Percentiles rank a stretch among this genome's conserved stretches.
phyloP scores from a whole-genome alignment of 2,797 vertebrate genomes.

The Tarsius wallacei region DNA sequence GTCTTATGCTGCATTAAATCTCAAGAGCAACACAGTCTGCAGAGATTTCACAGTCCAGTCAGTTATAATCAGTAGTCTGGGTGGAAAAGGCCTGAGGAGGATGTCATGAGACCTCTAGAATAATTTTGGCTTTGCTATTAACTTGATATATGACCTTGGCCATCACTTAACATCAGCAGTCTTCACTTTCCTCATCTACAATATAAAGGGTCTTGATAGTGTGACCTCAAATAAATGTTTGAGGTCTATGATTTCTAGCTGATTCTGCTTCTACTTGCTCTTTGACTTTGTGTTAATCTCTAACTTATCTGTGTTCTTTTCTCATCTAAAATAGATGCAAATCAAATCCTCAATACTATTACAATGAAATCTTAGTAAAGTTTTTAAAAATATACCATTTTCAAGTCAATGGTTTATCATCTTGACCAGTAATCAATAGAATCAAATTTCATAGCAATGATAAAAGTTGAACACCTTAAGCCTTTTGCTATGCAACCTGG shows the following conservation, averaged over 20 bases:
- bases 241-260: not conserved
- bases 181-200: slow-evolving; percentile 51
- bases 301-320: slow-evolving; percentile 36
- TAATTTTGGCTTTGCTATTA: slow-evolving; percentile 60
- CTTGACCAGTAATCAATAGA: slow-evolving; percentile 44
- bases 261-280: slow-evolving; percentile 33
- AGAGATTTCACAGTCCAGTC: slow-evolving; percentile 56
- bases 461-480: slow-evolving; percentile 22
- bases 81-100: not conserved
- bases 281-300: slow-evolving; percentile 69
- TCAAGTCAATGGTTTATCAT: slow-evolving; percentile 11
- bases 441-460: slow-evolving; percentile 44
- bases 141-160: slow-evolving; percentile 75
- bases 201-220: slow-evolving; percentile 31
- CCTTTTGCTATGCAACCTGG: not conserved
- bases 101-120: slow-evolving; percentile 53
- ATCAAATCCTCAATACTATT: slow-evolving; percentile 49
- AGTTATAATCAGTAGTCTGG: slow-evolving; percentile 48
- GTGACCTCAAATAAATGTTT: slow-evolving; percentile 54
- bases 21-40: slow-evolving; percentile 21
- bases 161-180: slow-evolving; percentile 45
- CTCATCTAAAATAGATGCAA: slow-evolving; percentile 31
- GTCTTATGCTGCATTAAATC: slow-evolving; percentile 31
- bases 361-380: not conserved
- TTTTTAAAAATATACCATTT: not conserved